Conservation (phyloP, 2,888 invertebrate species). For the Andrena hattorfiana region DNA sequence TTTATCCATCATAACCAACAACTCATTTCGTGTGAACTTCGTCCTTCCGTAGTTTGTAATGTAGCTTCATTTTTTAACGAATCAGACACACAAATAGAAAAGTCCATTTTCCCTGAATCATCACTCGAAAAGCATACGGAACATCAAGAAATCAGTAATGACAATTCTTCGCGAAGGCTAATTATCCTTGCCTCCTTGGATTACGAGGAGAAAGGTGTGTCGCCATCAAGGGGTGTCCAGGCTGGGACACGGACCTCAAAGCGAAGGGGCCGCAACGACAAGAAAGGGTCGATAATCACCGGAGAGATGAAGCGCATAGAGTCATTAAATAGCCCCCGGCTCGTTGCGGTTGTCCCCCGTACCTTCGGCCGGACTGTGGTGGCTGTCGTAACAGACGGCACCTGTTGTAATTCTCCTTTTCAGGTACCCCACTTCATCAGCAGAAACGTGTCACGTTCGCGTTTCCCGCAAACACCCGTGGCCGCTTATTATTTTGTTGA, state of each 20-base stretch:
- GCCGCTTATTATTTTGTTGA: slow-evolving; percentile 75
- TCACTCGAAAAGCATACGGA: background rate
- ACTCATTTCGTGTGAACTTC: too few relatives aligned
- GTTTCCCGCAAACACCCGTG: slow-evolving; percentile 65
- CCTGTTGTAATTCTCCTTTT: slow-evolving; percentile 38
- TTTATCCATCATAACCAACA: too few relatives aligned
- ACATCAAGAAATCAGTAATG: background rate
- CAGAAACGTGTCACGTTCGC: slow-evolving; percentile 57
- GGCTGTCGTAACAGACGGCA: slow-evolving; percentile 3
- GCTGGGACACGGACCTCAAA: background rate
- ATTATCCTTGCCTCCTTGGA: slow-evolving; percentile 2
- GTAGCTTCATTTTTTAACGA: too few relatives aligned
- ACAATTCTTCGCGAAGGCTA: slow-evolving; percentile 8
- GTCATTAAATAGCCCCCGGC: slow-evolving; percentile 81
- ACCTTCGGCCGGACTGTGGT: background rate
- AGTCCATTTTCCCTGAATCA: too few relatives aligned
- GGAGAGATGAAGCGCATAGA: slow-evolving; percentile 78
- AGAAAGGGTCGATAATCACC: slow-evolving; percentile 69
- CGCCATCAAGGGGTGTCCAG: background rate
- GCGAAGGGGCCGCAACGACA: background rate
- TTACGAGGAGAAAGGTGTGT: slow-evolving; percentile 16
- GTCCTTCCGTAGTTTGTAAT: too few relatives aligned
- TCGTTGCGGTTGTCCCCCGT: slow-evolving; percentile 76
- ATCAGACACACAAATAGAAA: too few relatives aligned
- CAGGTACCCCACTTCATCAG: slow-evolving; percentile 56